Evolutionary conservation across 92 coral and sea anemone genomes (phyloP), one percentile per base, ranked within the genome.

Genomic region (Muricea muricata): DNA sequence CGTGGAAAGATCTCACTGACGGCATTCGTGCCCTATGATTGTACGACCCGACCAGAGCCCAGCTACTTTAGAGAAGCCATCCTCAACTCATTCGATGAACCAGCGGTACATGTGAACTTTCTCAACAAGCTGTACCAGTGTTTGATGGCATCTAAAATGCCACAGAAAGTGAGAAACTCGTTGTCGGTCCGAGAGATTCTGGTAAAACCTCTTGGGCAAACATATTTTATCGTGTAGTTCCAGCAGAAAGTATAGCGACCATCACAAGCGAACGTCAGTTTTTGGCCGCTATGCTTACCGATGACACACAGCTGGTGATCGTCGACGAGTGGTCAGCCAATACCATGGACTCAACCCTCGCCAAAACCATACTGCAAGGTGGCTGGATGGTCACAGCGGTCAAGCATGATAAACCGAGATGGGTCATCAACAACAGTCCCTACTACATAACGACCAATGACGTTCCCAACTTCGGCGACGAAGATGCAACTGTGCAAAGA

Each of bases 51-150:
- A 24, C 83, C 83, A 20, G 66, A 13, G 15, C 83, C 83, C 2
- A 13, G 12, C 6, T 78, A 20, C 40, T 56, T 78, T 40, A 10
- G 45, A 30, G 83, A 78, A 17, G 83, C 68, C 11, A 78, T 78
- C 66, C 12, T 31, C 12, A 60, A 80, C 29, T 61, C 75, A 6
- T 80, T 80, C 35, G 26, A 18, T n/a, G 75, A 80, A 5, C 9
- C 52, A 3, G 1, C 33, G 32, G 52, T 25, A 30, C 61, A 75
- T 61, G 56, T 80, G 2, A 80, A 80, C 40, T 80, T 80, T 39
- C 58, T 80, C 13, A 80, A 80, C 61, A 80, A 80, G 29, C 65
- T 80, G 30, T 80, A 79, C 23, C 76, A 80, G 28, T 80, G 85
- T 10, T 30, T 80, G 6, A 20, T 48, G 26, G 61, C 24, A 12